These are phyloP conservation scores for Melanotaenia nigrans DNA, from an alignment of 2,797 vertebrate species.

Conservation along the genomic window DNA sequence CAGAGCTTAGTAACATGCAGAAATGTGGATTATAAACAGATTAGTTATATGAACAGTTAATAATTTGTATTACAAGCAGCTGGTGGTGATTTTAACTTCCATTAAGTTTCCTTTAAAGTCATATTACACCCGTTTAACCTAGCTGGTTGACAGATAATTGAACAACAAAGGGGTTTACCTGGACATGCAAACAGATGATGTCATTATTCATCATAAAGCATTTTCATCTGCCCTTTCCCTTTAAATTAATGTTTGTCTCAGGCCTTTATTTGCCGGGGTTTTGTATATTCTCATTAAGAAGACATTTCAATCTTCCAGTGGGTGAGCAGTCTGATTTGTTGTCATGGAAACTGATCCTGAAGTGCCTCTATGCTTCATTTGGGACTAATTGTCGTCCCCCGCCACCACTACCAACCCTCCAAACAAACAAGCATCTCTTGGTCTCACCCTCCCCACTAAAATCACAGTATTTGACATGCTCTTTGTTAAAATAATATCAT, in stretches of 20 bases:
- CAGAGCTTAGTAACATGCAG: conserved; percentile 1
- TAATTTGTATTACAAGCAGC: conserved; percentile 61
- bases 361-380: conserved; percentile 54
- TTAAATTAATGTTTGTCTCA: conserved; percentile 33
- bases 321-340: conserved; percentile 67
- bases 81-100: conserved; percentile 47
- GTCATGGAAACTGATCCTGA: conserved; percentile 72
- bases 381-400: conserved; percentile 61
- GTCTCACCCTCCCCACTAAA: conserved; percentile 26
- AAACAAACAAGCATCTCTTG: conserved; percentile 53
- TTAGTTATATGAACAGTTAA: conserved; percentile 37
- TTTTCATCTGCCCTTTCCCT: conserved; percentile 15
- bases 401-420: not conserved
- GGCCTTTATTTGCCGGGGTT: conserved; percentile 32
- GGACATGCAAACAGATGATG: conserved; percentile 25
- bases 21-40: conserved; percentile 27
- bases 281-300: conserved; percentile 46
- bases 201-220: conserved; percentile 39
- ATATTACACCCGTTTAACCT: conserved; percentile 46
- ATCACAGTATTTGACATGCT: conserved; percentile 46
- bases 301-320: conserved; percentile 37
- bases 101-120: conserved; percentile 42
- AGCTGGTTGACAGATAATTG: conserved; percentile 48
- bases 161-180: conserved; percentile 37
- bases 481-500: conserved; percentile 59